Percentiles rank a stretch among this genome's conserved stretches.
These are phyloP conservation scores for Tachysurus vachellii DNA, from an alignment of 2,113 vertebrate genomes.

Conservation along the genomic window DNA sequence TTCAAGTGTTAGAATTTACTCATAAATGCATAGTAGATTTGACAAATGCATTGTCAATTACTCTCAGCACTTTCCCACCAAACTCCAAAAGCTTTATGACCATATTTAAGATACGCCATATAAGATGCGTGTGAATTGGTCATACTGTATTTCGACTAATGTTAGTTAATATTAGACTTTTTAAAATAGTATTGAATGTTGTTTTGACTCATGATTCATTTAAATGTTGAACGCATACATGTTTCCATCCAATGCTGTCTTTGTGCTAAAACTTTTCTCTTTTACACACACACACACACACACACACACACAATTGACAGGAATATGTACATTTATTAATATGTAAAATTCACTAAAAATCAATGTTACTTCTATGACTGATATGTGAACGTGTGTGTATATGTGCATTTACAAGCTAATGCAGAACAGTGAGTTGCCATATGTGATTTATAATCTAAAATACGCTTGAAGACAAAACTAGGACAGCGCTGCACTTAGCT, in stretches of 20 bases:
- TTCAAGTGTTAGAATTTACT: not conserved
- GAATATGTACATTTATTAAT: too few relatives aligned
- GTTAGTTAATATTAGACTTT: not conserved
- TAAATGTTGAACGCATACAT: not conserved
- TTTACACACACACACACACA: not conserved
- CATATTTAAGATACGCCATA: too few relatives aligned
- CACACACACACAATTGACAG: too few relatives aligned
- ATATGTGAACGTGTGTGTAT: not conserved
- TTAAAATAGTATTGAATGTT: not conserved
- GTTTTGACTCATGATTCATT: not conserved
- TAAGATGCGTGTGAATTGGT: not conserved
- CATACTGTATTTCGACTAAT: not conserved
- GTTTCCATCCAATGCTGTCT: not conserved
- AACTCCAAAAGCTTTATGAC: not conserved
- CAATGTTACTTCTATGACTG: not conserved
- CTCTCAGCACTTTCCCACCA: not conserved
- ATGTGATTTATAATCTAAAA: conserved; percentile 46
- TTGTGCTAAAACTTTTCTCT: not conserved
- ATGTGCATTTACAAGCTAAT: conserved; percentile 10
- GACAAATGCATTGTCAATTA: not conserved
- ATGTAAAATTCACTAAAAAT: not conserved
- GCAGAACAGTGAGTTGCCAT: not conserved
- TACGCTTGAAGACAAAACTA: conserved; percentile 35
- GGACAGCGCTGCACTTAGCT: conserved; percentile 27
- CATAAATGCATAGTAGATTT: not conserved